Evolutionary conservation across 2,888 invertebrate genomes (phyloP).

Genomic region (Plebejus argus): DNA sequence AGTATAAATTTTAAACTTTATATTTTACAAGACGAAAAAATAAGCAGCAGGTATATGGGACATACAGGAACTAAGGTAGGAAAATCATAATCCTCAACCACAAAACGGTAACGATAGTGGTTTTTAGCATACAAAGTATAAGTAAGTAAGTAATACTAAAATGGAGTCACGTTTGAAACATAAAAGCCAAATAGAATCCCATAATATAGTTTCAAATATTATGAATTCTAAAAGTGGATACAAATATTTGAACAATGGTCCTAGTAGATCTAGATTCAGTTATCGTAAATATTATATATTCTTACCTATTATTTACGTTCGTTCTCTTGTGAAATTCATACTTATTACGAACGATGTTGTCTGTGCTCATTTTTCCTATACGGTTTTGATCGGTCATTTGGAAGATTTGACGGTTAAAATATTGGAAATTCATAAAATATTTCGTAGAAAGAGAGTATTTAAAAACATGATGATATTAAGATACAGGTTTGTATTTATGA

Average conservation of each 20-base stretch:
- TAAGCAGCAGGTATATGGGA: no score
- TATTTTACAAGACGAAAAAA: no score
- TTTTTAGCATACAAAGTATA: not conserved
- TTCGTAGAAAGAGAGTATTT: not conserved
- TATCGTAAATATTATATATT: slow-evolving; percentile 3
- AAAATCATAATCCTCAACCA: not conserved
- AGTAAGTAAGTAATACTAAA: not conserved
- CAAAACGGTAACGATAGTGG: not conserved
- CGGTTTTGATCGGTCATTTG: not conserved
- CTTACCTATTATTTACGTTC: slow-evolving; percentile 10
- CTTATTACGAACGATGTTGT: not conserved
- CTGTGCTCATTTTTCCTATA: not conserved
- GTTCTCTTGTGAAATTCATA: slow-evolving; percentile 1
- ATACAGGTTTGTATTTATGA: no score
- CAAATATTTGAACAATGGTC: slow-evolving; percentile 28
- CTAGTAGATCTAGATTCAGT: not conserved
- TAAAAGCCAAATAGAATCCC: slow-evolving; percentile 6
- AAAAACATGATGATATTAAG: no score
- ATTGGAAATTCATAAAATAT: not conserved
- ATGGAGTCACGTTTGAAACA: slow-evolving; percentile 16
- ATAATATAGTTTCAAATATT: slow-evolving; percentile 15
- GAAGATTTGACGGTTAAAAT: not conserved
- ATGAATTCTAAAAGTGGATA: slow-evolving; percentile 1
- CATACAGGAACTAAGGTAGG: not conserved
- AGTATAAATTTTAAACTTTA: no score